Conservation (phyloP, 2,113 vertebrate species). For the Aspiorhynchus laticeps region DNA sequence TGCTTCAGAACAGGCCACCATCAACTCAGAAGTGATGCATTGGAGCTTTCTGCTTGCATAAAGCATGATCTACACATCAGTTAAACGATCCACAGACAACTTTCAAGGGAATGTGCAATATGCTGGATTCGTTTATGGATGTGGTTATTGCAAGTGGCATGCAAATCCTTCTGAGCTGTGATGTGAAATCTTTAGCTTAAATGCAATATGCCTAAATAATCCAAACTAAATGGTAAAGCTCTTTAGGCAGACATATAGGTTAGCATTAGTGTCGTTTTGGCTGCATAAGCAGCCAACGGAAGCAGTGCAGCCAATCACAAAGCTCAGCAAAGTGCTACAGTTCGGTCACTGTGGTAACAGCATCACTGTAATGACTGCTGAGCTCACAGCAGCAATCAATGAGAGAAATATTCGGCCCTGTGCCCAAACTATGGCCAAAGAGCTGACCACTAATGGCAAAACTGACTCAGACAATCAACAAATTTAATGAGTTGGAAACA, state of each 20-base stretch:
- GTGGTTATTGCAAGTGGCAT: neutral
- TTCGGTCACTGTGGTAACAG: slow-evolving; percentile 31
- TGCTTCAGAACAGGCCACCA: neutral
- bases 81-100: neutral
- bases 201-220: neutral
- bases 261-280: neutral
- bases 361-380: slow-evolving; percentile 40
- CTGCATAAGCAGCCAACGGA: slow-evolving; percentile 7
- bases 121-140: neutral
- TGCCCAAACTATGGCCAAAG: slow-evolving; percentile 15
- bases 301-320: slow-evolving; percentile 22
- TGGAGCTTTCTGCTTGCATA: neutral
- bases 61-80: neutral
- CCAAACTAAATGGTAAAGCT: neutral
- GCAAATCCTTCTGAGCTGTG: neutral
- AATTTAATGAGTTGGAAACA: slow-evolving; percentile 16
- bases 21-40: neutral
- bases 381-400: slow-evolving; percentile 39
- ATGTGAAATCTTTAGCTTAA: neutral
- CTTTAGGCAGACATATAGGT: neutral
- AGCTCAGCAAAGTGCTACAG: slow-evolving; percentile 43
- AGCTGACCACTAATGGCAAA: slow-evolving; percentile 7
- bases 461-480: slow-evolving; percentile 28
- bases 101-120: neutral
- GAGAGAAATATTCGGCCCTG: neutral